Conservation (phyloP, 2,113 vertebrate species). For the Gallinago media region DNA sequence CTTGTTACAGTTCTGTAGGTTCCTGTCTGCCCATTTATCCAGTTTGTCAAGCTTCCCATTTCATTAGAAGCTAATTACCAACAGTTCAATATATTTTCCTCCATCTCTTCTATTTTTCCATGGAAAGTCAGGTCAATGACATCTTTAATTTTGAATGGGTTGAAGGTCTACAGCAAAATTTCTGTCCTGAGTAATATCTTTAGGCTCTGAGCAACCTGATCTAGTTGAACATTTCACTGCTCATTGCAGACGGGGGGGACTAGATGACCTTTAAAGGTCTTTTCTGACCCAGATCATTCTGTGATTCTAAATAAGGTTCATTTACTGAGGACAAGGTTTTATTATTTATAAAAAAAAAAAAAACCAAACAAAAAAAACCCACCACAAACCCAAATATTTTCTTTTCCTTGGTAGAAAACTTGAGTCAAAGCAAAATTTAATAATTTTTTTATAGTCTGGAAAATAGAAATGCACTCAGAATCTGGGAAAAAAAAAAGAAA, state of each 20-base stretch:
- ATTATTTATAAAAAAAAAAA: neutral
- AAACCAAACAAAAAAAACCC: neutral
- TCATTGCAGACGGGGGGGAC: neutral
- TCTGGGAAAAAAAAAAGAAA: neutral
- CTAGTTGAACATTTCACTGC: neutral
- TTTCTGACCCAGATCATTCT: neutral
- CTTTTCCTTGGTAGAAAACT: neutral
- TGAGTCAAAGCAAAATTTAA: neutral
- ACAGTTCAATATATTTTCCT: neutral
- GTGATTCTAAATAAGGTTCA: neutral
- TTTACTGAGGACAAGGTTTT: neutral
- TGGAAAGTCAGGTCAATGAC: neutral
- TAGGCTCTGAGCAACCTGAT: neutral
- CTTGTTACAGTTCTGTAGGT: neutral
- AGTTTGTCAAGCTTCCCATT: neutral
- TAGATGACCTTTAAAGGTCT: neutral
- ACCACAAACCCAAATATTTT: neutral
- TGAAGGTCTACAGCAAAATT: neutral
- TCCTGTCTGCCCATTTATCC: neutral
- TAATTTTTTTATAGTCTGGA: neutral
- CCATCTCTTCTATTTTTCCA: neutral
- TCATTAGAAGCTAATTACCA: neutral
- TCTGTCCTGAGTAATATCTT: neutral
- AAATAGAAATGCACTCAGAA: neutral
- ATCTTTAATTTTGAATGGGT: neutral